Evolutionary conservation across 2,888 invertebrate genomes (phyloP).

Genomic region (Muschampia staudingeri): DNA sequence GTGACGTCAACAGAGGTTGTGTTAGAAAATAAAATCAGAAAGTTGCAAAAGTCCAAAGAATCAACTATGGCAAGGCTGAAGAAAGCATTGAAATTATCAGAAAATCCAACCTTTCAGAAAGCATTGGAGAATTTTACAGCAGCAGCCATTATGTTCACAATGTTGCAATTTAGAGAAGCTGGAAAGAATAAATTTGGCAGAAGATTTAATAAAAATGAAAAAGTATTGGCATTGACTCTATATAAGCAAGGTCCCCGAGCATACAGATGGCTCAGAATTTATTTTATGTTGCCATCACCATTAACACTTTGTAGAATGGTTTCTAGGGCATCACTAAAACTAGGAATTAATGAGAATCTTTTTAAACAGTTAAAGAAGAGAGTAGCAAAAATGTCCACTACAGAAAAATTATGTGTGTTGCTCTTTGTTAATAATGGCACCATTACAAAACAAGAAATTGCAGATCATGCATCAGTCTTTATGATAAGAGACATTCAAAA

Average conservation of each 20-base stretch:
- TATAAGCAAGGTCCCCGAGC: background rate
- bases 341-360: background rate
- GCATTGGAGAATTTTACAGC: too few species aligned
- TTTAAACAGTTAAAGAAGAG: slow-evolving; percentile 4
- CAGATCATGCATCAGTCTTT: background rate
- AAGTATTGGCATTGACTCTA: background rate
- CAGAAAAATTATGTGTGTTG: background rate
- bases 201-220: too few species aligned
- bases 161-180: background rate
- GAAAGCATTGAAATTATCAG: too few species aligned
- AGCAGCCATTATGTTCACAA: background rate
- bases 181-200: too few species aligned
- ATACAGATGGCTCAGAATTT: background rate
- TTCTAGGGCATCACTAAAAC: slow-evolving; percentile 1
- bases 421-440: background rate
- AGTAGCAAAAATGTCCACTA: background rate
- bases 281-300: slow-evolving; percentile 2
- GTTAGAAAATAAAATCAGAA: too few species aligned
- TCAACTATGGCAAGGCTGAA: too few species aligned
- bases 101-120: too few species aligned
- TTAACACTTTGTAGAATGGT: background rate
- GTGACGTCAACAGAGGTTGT: too few species aligned
- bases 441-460: background rate
- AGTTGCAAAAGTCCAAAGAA: too few species aligned
- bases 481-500: background rate